Base-by-base conservation (phyloP, 2,888 invertebrate genomes). In the Philhelius pedissequus region DNA sequence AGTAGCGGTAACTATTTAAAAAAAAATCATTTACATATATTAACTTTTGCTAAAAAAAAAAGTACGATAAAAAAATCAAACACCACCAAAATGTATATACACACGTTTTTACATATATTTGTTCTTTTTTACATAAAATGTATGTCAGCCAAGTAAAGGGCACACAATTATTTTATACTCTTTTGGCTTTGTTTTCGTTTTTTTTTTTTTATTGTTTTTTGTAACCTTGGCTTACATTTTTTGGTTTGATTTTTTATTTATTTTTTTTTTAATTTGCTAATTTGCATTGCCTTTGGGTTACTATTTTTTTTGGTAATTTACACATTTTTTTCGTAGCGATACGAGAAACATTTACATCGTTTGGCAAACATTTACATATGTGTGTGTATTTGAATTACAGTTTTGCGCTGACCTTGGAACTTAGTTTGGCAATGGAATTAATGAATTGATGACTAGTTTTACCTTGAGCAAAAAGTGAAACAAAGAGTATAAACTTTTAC, bases 121-220 rank as follows among this genome's bases (percentile, higher is more conserved):
- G 2, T 52, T 30, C 30, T 27, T 15, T 27, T 27, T 52, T 90
- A 88, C 90, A 89, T 89, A 89, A 90, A 89, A 89, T 90, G 90
- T 89, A 87, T 90, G 89, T 90, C 89, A 89, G 90, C 89, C 89
- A 90, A 89, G 89, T 89, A 90, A 89, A 90, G 90, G 89, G 89
- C 90, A 89, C 87, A 86, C 50, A 74, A 60, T 80, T 50, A 76
- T 69, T 77, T 66, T 73, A 45, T 66, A 50, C 52, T 68, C 30
- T 66, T 45, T 76, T 32, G 20, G 58, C 1, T 62, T 77, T 60
- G 69, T 62, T 48, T 70, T 81, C 68, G 70, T 69, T 76, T 58
- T 79, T 69, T 77, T 79, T 66, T 71, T 83, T 68, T 45, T 73
- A n/a, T 52, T 64, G 30, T 35, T 73, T 45, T 22, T 74, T 83